Evolutionary conservation across 1,140 invertebrate species (phyloP).

Genomic region (Neodiprion virginianus): DNA sequence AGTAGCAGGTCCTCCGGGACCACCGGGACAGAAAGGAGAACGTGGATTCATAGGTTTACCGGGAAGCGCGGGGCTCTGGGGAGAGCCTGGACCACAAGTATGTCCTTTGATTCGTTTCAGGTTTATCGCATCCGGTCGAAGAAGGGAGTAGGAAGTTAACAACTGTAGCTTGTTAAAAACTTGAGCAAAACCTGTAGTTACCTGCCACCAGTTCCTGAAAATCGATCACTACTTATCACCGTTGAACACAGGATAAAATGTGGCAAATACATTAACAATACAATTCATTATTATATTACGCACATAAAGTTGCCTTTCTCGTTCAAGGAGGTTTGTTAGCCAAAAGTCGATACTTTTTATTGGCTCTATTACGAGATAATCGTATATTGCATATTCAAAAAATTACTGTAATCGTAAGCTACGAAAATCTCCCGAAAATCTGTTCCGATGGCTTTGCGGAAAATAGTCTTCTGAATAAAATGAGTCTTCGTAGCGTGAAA

Average conservation of each 20-base stretch:
- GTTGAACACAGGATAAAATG: too few relatives aligned
- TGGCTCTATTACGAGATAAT: background rate
- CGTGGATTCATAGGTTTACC: constrained; percentile 37
- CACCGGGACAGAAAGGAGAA: constrained; percentile 45
- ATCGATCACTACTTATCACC: too few relatives aligned
- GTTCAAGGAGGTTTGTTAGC: too few relatives aligned
- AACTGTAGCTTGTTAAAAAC: constrained; percentile 2
- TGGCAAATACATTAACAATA: too few relatives aligned
- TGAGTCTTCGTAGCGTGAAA: too few relatives aligned
- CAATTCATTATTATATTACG: too few relatives aligned
- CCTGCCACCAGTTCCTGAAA: too few relatives aligned
- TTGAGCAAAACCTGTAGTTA: too few relatives aligned
- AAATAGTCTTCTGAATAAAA: too few relatives aligned
- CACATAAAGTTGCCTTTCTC: too few relatives aligned
- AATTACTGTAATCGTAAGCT: too few relatives aligned
- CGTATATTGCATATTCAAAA: background rate
- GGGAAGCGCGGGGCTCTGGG: constrained; percentile 22
- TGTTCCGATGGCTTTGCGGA: too few relatives aligned
- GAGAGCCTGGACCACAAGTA: constrained; percentile 37
- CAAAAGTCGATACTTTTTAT: background rate
- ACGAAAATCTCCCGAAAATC: background rate
- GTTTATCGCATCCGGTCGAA: background rate
- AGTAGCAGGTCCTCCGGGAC: constrained; percentile 38
- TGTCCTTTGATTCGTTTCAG: constrained; percentile 20
- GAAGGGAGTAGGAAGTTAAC: background rate